Evolutionary conservation across 2,888 invertebrate genomes (phyloP).

Genomic region (Athalia cordata): DNA sequence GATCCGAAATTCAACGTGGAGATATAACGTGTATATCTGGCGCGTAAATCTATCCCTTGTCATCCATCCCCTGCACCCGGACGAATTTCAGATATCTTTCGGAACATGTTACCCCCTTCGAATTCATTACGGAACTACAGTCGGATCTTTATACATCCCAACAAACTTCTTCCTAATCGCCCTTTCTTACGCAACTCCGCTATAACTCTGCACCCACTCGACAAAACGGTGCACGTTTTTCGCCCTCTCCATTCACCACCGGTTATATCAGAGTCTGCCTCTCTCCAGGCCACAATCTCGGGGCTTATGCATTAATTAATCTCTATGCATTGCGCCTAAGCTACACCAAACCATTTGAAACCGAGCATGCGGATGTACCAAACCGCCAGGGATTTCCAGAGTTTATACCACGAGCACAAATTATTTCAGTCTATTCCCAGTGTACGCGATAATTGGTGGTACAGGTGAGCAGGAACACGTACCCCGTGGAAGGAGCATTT

Average conservation of each 20-base stretch:
- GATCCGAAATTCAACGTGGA: slow-evolving; percentile 33
- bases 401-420: too few species aligned
- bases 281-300: background rate
- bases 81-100: too few species aligned
- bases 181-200: background rate
- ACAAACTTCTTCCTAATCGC: too few species aligned
- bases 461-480: too few species aligned
- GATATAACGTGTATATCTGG: background rate
- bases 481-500: too few species aligned
- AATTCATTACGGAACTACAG: too few species aligned
- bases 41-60: slow-evolving; percentile 15
- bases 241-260: background rate
- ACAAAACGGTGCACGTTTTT: slow-evolving; percentile 20
- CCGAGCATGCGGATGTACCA: background rate
- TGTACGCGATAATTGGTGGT: too few species aligned
- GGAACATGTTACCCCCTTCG: too few species aligned
- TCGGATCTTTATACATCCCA: too few species aligned
- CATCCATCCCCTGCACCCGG: too few species aligned
- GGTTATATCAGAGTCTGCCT: too few species aligned
- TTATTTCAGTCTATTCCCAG: too few species aligned
- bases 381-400: background rate
- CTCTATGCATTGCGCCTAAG: slow-evolving; percentile 36
- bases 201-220: slow-evolving; percentile 18
- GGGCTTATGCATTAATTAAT: slow-evolving; percentile 41
- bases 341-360: background rate